Percentiles rank a stretch among this genome's conserved stretches.
phyloP scores from a whole-genome alignment of 1,140 invertebrate species.

The Nasonia vitripennis region DNA sequence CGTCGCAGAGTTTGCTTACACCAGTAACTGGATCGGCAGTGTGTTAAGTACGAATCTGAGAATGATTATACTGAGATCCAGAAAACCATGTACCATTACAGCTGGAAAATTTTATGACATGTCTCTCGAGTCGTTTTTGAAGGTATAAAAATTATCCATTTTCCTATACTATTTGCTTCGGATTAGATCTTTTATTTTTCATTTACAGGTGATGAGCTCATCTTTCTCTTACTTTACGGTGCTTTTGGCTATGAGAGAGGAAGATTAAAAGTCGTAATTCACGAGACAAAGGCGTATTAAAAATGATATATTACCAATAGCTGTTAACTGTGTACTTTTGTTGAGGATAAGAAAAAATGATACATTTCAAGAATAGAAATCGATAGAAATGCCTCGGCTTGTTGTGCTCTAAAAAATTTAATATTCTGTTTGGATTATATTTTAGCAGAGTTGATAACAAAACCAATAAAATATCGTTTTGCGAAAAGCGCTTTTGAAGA shows the following conservation, averaged over 20 bases:
- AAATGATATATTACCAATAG: no score
- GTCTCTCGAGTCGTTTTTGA: slow-evolving; percentile 54
- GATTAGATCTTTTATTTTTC: slow-evolving; percentile 23
- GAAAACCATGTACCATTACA: slow-evolving; percentile 59
- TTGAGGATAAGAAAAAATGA: no score
- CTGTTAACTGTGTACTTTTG: no score
- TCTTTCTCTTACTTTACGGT: slow-evolving; percentile 66
- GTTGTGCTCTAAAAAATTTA: no score
- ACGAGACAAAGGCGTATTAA: no score
- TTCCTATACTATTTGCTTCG: background rate
- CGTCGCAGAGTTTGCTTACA: slow-evolving; percentile 57
- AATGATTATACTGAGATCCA: slow-evolving; percentile 61
- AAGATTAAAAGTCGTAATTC: slow-evolving; percentile 18
- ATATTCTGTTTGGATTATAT: no score
- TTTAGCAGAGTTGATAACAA: no score
- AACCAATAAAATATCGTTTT: no score
- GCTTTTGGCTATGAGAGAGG: slow-evolving; percentile 52
- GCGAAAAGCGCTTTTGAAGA: no score
- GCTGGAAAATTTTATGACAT: slow-evolving; percentile 65
- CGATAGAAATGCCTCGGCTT: no score
- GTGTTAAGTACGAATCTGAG: slow-evolving; percentile 49
- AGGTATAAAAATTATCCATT: slow-evolving; percentile 6
- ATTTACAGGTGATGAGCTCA: slow-evolving; percentile 62
- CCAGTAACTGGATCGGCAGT: slow-evolving; percentile 57
- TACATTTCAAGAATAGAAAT: no score